Evolutionary conservation across 2,888 invertebrate species (phyloP).

Genomic region (Thumatha senex): DNA sequence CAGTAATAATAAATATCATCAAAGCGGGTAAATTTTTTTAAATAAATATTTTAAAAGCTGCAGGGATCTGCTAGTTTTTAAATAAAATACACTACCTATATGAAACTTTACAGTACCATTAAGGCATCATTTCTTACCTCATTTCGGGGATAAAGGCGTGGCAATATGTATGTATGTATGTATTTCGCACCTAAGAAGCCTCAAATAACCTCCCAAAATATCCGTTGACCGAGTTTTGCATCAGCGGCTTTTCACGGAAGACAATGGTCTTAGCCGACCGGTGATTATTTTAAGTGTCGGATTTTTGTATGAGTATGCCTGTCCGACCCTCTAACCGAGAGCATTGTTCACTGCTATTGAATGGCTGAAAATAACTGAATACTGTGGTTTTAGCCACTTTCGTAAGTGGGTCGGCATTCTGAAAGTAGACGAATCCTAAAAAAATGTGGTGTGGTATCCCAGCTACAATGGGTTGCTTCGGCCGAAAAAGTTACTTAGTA

Average conservation of each 20-base stretch:
- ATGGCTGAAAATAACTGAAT: slow-evolving; percentile 63
- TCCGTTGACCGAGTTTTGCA: slow-evolving; percentile 8
- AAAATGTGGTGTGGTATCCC: too few relatives aligned
- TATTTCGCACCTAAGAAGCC: too few relatives aligned
- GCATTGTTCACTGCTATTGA: slow-evolving; percentile 72
- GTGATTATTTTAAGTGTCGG: slow-evolving; percentile 64
- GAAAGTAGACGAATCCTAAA: slow-evolving; percentile 53
- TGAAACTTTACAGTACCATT: too few relatives aligned
- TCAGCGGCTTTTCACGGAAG: slow-evolving; percentile 53
- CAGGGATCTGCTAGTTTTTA: too few relatives aligned
- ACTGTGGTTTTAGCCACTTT: slow-evolving; percentile 60
- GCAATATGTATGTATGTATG: too few relatives aligned
- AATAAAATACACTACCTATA: too few relatives aligned
- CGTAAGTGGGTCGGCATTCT: slow-evolving; percentile 71
- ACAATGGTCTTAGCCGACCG: slow-evolving; percentile 58
- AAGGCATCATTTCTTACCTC: neutral
- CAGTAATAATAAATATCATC: too few relatives aligned
- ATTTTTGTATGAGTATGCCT: slow-evolving; percentile 67
- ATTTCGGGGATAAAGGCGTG: too few relatives aligned
- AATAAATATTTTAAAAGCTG: too few relatives aligned
- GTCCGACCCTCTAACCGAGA: slow-evolving; percentile 66
- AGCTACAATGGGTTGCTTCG: slow-evolving; percentile 49
- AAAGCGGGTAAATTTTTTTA: too few relatives aligned
- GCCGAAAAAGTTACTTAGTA: slow-evolving; percentile 3
- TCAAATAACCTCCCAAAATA: neutral